Conservation (phyloP, 2,113 vertebrate species). For the Coregonus clupeaformis region DNA sequence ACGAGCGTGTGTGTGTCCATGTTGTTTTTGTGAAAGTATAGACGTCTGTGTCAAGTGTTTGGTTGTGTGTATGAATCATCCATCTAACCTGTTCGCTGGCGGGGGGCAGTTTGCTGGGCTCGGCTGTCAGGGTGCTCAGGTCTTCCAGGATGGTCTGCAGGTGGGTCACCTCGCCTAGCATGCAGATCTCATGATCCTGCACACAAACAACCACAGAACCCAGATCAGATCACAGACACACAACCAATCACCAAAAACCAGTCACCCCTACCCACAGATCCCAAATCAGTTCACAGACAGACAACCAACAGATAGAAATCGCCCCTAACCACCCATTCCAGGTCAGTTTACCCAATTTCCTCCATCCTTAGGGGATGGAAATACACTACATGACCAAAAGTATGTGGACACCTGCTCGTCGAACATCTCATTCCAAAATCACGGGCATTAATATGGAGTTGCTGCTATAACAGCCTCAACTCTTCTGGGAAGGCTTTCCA, state of each 20-base stretch:
- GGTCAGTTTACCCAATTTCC: no score
- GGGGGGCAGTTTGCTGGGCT: slow-evolving; percentile 77
- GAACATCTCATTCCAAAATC: no score
- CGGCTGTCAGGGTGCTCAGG: slow-evolving; percentile 73
- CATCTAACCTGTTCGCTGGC: slow-evolving; percentile 77
- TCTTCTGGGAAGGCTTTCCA: no score
- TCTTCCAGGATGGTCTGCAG: slow-evolving; percentile 81
- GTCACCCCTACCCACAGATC: no score
- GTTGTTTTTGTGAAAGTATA: background rate
- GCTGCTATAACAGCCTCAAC: no score
- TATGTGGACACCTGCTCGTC: no score
- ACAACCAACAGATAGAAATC: no score
- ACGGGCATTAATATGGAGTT: no score
- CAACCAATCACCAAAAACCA: background rate
- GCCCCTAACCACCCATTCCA: no score
- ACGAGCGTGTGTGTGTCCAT: slow-evolving; percentile 19
- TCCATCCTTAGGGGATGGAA: no score
- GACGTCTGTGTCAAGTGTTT: background rate
- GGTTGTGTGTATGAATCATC: background rate
- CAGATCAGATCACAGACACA: background rate
- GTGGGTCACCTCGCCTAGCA: slow-evolving; percentile 83
- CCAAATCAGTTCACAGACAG: no score
- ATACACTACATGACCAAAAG: no score
- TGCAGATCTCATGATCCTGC: slow-evolving; percentile 81
- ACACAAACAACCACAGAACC: slow-evolving; percentile 18